Evolutionary conservation across 2,888 invertebrate genomes (phyloP).

Genomic region (Caenorhabditis sp.): DNA sequence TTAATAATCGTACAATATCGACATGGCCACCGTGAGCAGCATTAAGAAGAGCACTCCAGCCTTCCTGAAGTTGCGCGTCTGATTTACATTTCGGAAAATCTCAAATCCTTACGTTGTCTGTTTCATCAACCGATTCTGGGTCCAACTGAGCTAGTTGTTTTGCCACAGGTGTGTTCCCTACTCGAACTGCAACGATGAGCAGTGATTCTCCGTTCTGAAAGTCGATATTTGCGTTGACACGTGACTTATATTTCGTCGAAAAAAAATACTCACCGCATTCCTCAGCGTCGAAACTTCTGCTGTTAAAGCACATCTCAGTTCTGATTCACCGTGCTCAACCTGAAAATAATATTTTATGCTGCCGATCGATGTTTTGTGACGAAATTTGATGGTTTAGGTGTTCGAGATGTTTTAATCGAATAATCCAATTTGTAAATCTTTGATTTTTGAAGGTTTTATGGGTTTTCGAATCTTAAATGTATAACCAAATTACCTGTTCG

Average conservation of each 20-base stretch:
- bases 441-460: not conserved
- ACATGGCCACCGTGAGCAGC: constrained; percentile 93
- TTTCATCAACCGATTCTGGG: constrained; percentile 79
- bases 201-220: constrained; percentile 81
- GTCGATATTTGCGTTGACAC: not conserved
- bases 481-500: constrained; percentile 62
- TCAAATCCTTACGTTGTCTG: constrained; percentile 76
- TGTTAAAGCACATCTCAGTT: constrained; percentile 54
- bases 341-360: constrained; percentile 28
- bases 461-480: not conserved
- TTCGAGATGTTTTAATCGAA: constrained; percentile 18
- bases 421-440: not conserved
- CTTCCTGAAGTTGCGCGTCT: constrained; percentile 83
- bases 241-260: not conserved
- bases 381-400: not conserved
- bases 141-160: constrained; percentile 86
- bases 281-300: constrained; percentile 58
- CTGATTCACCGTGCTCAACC: constrained; percentile 66
- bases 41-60: constrained; percentile 90
- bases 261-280: constrained; percentile 65
- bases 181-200: constrained; percentile 79
- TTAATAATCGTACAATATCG: constrained; percentile 90
- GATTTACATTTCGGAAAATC: not conserved
- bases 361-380: constrained; percentile 10
- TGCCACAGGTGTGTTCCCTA: constrained; percentile 90